Base-by-base conservation (phyloP, 1,140 invertebrate genomes). In the Drosophila miranda region DNA sequence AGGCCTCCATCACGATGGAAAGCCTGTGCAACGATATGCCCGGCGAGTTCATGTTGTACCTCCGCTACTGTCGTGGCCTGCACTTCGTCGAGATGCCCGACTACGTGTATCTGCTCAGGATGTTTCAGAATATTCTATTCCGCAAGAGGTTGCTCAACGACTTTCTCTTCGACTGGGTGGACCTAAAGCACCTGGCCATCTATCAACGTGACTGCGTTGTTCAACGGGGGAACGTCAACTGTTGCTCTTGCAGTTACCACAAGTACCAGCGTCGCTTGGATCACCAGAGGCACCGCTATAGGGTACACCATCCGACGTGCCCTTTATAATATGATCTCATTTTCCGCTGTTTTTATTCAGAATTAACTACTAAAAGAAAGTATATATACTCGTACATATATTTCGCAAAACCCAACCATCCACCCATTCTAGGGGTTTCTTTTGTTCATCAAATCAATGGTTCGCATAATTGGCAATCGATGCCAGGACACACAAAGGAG, bases 1-100 rank as follows among this genome's bases (percentile, higher is more conserved):
- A 98, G 92, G 97, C 97, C 94, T 95, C 95, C 5, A 96, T 96
- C 11, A 95, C 96, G 19, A 94, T 98, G 45, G 96, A 97, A 92
- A 93, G 95, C 56, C 93, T 98, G 48, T 98, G 97, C 93, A 96
- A 96, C 94, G 95, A 96, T 49, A 96, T 96, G 90, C 96, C 97
- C 71, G 95, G 96, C 60, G 97, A 98, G 92, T 99, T 99, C 92
- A 94, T 96, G 14, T 97, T 98, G 96, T 98, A 98, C 92, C 93
- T 99, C 80, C 98, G 98, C 90, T 98, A 98, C 91, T 97, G 97
- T 89, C 95, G 97, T 79, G 96, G 96, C 28, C 92, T 98, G 51
- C 93, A 96, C 49, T 98, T 98, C 89, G 97, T 97, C 89, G 97
- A 98, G 89, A 94, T 94, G 19, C 97, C 97, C 9, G 97, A 99